phyloP scores from a whole-genome alignment of 2,888 invertebrate species.

The Miltochrista miniata region DNA sequence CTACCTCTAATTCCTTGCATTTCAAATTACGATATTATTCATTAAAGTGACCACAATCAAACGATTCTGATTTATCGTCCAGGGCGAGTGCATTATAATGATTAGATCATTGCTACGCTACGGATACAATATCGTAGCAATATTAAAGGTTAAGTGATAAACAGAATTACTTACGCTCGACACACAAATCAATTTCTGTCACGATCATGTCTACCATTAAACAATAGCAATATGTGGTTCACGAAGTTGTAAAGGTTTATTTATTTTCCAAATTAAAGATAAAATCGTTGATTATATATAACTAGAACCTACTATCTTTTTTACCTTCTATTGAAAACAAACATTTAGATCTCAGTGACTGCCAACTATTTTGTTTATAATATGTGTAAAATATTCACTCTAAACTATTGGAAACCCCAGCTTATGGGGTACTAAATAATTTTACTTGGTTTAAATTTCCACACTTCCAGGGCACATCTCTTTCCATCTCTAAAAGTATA shows the following conservation, averaged over 20 bases:
- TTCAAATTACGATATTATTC: background rate
- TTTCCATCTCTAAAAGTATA: no score
- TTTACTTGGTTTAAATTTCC: no score
- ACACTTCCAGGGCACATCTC: no score
- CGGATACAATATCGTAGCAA: constrained; percentile 3
- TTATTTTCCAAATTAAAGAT: no score
- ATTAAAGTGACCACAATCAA: background rate
- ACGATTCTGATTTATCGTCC: constrained; percentile 5
- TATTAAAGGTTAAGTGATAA: constrained; percentile 19
- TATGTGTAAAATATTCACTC: no score
- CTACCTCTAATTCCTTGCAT: background rate
- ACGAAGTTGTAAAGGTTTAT: background rate
- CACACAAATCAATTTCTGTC: constrained; percentile 20
- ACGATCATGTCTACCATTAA: constrained; percentile 7
- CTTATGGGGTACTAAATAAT: no score
- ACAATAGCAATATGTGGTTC: background rate
- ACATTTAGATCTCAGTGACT: no score
- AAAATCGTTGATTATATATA: no score
- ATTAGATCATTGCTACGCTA: no score
- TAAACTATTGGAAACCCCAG: no score
- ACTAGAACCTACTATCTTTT: background rate
- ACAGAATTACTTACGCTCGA: constrained; percentile 19
- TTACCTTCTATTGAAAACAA: background rate
- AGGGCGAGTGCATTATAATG: background rate
- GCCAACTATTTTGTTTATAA: no score